Evolutionary conservation across 2,888 invertebrate genomes (phyloP), one percentile per base, ranked within the genome.

Genomic region (Hydriomena furcata): DNA sequence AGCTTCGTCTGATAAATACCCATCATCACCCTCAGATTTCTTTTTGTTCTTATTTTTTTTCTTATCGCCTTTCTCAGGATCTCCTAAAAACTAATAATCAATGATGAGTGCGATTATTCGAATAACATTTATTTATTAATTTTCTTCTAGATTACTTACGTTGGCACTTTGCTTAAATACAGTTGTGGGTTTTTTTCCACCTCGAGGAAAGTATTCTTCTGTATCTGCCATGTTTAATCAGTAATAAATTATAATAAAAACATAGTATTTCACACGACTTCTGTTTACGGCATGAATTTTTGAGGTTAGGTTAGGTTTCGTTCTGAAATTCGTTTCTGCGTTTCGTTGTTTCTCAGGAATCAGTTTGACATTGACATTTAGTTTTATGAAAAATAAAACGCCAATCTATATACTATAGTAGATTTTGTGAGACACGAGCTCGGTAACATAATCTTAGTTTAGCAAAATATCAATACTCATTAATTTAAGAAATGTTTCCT

Each of bases 181-280:
- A 24, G 79, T 71, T 24, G 81, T 75, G 1, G 91, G 87, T 61
- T 91, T 91, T 65, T 84, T 90, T 6, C 92, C 91, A 38, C 92
- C 92, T 48, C 92, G 86, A 7, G 92, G 92, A 73, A 92, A 92
- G 68, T 89, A 91, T 68, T 92, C 91, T 63, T 92, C 92, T 37
- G 78, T 79, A 25, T 85, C 85, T 37, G 61, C 82, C 83, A 86
- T 86, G 35, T 17, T 49, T 57, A 38, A 49, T 11, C 34, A 37
- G 12, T 20, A 44, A 24, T 6, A 17, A 40, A 8, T 37, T 32
- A 17, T 40, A 61, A 51, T 44, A 41, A 32, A 49, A 52, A 51
- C 37, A 40, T 43, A 34, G 50, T 42, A 30, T 27, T 38, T 38
- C 41, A 24, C 11, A 7, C 13, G 30, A 25, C 38, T 56, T 56